phyloP scores from a whole-genome alignment of 2,113 vertebrate genomes.

The Saimiri boliviensis region DNA sequence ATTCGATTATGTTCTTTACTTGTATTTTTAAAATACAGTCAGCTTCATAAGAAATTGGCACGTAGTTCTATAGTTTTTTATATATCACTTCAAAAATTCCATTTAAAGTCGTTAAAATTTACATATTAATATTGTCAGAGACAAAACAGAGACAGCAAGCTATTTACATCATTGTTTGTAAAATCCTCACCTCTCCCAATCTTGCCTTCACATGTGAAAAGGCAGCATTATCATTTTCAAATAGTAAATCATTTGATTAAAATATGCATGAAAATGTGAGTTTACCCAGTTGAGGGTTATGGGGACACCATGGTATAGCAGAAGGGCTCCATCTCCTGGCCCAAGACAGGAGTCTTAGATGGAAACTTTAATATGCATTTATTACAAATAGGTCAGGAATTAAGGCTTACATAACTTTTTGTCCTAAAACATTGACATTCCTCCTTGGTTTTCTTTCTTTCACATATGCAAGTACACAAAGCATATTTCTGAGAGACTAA shows the following conservation, averaged over 20 bases:
- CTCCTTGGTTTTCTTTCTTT: background rate
- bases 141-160: background rate
- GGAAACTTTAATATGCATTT: background rate
- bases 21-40: background rate
- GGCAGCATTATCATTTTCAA: constrained; percentile 22
- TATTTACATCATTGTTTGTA: background rate
- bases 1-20: background rate
- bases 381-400: background rate
- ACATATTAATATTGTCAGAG: background rate
- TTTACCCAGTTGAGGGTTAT: background rate
- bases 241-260: background rate
- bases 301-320: background rate
- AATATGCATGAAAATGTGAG: background rate
- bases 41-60: background rate
- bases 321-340: constrained; percentile 75
- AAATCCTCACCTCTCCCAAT: background rate
- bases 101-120: background rate
- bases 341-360: background rate
- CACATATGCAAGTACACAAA: constrained; percentile 23
- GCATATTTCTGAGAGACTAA: constrained; percentile 59
- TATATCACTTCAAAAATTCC: background rate
- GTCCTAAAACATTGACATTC: constrained; percentile 27
- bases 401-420: background rate
- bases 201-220: constrained; percentile 1
- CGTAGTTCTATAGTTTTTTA: background rate